Evolutionary conservation across 2,888 invertebrate species (phyloP).

Genomic region (Lasioglossum calceatum): DNA sequence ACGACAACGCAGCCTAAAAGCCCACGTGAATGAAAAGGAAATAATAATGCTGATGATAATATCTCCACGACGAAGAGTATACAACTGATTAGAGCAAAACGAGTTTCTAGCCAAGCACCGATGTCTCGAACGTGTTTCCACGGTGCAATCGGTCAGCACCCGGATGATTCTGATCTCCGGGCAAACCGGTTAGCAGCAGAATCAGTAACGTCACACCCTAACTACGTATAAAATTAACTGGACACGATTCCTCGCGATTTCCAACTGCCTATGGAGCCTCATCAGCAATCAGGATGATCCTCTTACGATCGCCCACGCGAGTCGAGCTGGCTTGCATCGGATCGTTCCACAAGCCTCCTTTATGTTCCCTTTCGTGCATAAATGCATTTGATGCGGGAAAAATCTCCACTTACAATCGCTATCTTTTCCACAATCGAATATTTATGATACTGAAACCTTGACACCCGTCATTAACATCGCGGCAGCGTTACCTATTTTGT

Average conservation of each 20-base stretch:
- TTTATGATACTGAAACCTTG: not conserved
- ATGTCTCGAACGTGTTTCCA: not conserved
- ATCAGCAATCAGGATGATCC: slow-evolving; percentile 14
- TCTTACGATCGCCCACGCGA: slow-evolving; percentile 36
- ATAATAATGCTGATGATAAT: not conserved
- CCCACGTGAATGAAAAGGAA: not conserved
- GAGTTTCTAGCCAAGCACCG: not conserved
- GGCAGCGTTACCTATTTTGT: not conserved
- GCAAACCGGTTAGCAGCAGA: not conserved
- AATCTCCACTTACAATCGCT: not conserved
- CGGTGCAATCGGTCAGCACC: not conserved
- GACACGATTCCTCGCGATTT: slow-evolving; percentile 28
- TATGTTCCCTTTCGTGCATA: not conserved
- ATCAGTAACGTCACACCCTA: not conserved
- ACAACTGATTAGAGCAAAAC: not conserved
- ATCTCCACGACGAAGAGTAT: not conserved
- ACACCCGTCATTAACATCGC: not conserved
- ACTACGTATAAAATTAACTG: slow-evolving; percentile 15
- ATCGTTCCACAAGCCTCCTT: not conserved
- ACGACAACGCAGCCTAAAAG: not conserved
- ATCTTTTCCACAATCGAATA: not conserved
- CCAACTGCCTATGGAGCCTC: not conserved
- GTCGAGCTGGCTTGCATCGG: not conserved
- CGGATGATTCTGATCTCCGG: not conserved
- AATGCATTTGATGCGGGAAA: not conserved